Conservation (phyloP, 2,113 vertebrate genomes). For the Siphamia tubifer region DNA sequence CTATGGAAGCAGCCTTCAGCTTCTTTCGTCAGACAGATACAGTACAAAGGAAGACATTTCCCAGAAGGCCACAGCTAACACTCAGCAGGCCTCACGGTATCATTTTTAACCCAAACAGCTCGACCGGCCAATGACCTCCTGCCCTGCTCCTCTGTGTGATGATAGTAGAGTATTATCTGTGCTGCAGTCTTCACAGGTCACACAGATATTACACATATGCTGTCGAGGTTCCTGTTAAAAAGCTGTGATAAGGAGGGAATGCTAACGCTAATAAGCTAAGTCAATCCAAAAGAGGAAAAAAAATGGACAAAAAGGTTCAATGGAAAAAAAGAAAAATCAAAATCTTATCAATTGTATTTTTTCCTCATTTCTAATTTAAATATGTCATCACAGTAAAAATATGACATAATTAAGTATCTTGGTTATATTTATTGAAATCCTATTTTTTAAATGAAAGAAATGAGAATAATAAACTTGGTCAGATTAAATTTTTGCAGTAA, state of each 20-base stretch:
- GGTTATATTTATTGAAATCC: no score
- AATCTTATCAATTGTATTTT: no score
- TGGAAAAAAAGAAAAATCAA: no score
- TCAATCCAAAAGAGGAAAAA: no score
- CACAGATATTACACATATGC: background rate
- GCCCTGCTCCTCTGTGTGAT: background rate
- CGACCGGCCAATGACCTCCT: slow-evolving; percentile 28
- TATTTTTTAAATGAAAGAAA: no score
- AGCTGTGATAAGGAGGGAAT: slow-evolving; percentile 17
- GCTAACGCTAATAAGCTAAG: slow-evolving; percentile 41
- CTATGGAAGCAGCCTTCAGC: slow-evolving; percentile 6
- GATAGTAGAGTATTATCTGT: background rate
- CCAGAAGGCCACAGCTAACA: slow-evolving; percentile 28
- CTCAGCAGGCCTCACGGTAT: slow-evolving; percentile 34
- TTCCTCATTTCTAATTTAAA: no score
- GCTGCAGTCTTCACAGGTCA: background rate
- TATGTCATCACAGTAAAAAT: no score
- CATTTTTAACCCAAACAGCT: slow-evolving; percentile 37
- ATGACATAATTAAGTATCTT: no score
- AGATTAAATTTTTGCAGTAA: no score
- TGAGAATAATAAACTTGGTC: no score
- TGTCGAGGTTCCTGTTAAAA: slow-evolving; percentile 12
- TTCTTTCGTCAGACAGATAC: slow-evolving; percentile 25
- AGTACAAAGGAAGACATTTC: slow-evolving; percentile 20
- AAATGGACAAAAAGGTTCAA: no score